phyloP scores from a whole-genome alignment of 1,140 invertebrate genomes.

The Chrysoperla carnea region DNA sequence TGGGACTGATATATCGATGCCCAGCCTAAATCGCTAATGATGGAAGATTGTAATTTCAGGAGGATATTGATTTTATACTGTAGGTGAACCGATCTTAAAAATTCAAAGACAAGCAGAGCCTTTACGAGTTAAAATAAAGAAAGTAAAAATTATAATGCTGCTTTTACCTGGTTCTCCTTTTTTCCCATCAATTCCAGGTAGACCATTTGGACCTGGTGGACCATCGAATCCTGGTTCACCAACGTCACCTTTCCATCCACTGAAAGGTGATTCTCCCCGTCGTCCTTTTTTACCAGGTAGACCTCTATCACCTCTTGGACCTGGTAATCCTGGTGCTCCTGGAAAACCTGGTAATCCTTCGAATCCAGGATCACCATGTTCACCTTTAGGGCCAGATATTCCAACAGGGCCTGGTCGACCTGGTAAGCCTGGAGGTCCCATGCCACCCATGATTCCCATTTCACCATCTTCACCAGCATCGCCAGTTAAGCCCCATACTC shows the following conservation, averaged over 20 bases:
- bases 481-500: conserved; percentile 55
- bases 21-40: too few species aligned
- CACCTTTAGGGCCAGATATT: conserved; percentile 41
- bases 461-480: conserved; percentile 47
- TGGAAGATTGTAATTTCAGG: too few species aligned
- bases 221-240: conserved; percentile 35
- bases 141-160: too few species aligned
- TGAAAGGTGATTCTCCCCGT: conserved; percentile 13
- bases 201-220: conserved; percentile 20
- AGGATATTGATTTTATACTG: too few species aligned
- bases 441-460: conserved; percentile 32
- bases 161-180: conserved; percentile 46
- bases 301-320: conserved; percentile 37
- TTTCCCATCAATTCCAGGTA: conserved; percentile 24
- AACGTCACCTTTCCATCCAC: conserved; percentile 12
- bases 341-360: conserved; percentile 25
- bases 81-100: too few species aligned
- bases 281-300: conserved; percentile 38
- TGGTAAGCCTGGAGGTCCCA: conserved; percentile 37
- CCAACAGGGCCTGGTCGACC: conserved; percentile 47
- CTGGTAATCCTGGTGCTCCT: conserved; percentile 38
- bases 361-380: conserved; percentile 35
- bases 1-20: too few species aligned
- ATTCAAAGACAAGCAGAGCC: too few species aligned
- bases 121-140: too few species aligned